phyloP scores from a whole-genome alignment of 2,113 vertebrate genomes.

The Ginglymostoma cirratum region DNA sequence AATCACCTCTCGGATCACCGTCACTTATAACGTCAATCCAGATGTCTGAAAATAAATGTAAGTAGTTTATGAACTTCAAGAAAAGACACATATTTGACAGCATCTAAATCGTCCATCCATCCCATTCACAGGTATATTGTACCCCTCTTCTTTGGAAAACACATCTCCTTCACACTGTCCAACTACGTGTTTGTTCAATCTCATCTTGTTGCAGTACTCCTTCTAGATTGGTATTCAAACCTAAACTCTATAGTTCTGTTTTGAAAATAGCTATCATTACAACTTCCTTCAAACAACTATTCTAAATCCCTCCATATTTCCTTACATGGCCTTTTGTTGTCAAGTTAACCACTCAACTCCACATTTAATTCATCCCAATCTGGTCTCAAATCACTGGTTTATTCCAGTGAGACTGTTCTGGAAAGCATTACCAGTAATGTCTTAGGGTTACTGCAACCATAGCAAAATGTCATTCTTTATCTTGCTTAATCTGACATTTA shows the following conservation, averaged over 20 bases:
- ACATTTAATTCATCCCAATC: background rate
- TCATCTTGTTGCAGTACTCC: background rate
- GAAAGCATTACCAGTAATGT: background rate
- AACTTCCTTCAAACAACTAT: too few species aligned
- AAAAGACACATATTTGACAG: background rate
- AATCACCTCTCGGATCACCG: too few species aligned
- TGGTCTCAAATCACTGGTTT: background rate
- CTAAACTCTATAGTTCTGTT: too few species aligned
- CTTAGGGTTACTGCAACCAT: background rate
- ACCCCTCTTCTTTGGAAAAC: background rate
- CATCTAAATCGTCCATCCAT: background rate
- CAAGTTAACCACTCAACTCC: too few species aligned
- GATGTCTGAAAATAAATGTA: too few species aligned
- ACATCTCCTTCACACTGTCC: background rate
- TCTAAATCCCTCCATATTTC: too few species aligned
- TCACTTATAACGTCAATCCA: background rate
- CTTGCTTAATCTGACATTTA: background rate
- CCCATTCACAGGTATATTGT: background rate
- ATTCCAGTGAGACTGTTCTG: background rate
- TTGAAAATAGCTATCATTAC: too few species aligned
- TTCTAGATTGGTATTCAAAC: background rate
- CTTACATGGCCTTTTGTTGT: too few species aligned
- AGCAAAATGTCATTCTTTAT: too few species aligned
- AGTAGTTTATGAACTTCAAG: background rate
- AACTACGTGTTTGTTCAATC: background rate